Conservation (phyloP, 2,113 vertebrate species). For the Leiothrix lutea region DNA sequence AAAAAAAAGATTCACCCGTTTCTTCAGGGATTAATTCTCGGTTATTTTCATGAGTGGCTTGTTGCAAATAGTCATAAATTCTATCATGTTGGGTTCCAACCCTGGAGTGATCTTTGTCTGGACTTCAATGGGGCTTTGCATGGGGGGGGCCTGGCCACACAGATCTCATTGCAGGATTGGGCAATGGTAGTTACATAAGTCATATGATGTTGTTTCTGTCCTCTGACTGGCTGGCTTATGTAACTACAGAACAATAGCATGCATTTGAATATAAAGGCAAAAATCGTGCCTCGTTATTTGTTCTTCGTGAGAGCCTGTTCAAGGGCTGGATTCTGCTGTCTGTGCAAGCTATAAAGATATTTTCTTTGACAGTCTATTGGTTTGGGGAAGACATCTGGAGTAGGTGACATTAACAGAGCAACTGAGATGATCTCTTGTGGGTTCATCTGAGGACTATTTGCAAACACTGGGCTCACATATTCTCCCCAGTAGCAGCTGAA, state of each 20-base stretch:
- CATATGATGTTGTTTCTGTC: conserved; percentile 57
- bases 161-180: conserved; percentile 64
- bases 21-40: conserved; percentile 63
- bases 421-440: not conserved
- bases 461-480: not conserved
- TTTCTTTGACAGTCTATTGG: conserved; percentile 4
- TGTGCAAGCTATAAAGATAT: not conserved
- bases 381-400: not conserved
- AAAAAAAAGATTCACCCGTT: conserved; percentile 33
- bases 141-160: conserved; percentile 55
- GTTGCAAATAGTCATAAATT: conserved; percentile 64
- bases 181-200: conserved; percentile 64
- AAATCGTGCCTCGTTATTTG: not conserved
- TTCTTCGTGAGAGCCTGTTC: not conserved
- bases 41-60: conserved; percentile 42
- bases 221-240: conserved; percentile 58
- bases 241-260: conserved; percentile 57
- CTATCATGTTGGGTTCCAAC: conserved; percentile 51
- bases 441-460: conserved; percentile 13
- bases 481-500: not conserved
- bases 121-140: conserved; percentile 60
- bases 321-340: not conserved
- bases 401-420: not conserved
- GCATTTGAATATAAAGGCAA: conserved; percentile 60
- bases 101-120: conserved; percentile 60